Conservation (phyloP, 2,888 invertebrate genomes). For the Drosophila aldrichi region DNA sequence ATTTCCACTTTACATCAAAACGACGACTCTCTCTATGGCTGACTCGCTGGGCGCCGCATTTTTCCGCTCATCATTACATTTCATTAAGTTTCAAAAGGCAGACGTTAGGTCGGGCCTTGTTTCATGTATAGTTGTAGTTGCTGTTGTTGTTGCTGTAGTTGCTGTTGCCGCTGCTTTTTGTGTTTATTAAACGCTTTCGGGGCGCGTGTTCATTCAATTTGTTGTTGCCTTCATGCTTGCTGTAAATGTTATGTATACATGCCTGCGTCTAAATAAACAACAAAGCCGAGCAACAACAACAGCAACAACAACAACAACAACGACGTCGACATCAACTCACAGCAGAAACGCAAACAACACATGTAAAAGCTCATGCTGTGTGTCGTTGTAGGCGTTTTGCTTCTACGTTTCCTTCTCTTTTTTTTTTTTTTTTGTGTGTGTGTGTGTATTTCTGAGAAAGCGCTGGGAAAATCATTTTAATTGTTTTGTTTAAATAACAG, state of each 20-base stretch:
- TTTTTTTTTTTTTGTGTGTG: slow-evolving; percentile 1
- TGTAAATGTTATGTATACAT: slow-evolving; percentile 78
- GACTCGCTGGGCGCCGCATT: slow-evolving; percentile 44
- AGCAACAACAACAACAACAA: slow-evolving; percentile 18
- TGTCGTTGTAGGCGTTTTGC: slow-evolving; percentile 7
- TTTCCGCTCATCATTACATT: slow-evolving; percentile 74
- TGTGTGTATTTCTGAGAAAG: slow-evolving; percentile 36
- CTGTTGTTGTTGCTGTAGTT: background rate
- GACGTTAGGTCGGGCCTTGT: slow-evolving; percentile 22
- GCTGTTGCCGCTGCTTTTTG: slow-evolving; percentile 62
- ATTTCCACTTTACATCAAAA: slow-evolving; percentile 66
- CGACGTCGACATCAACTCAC: slow-evolving; percentile 2
- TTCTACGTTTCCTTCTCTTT: slow-evolving; percentile 4
- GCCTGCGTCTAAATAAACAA: slow-evolving; percentile 77
- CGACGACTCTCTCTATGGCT: slow-evolving; percentile 57
- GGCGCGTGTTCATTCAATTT: slow-evolving; percentile 82
- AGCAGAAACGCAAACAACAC: slow-evolving; percentile 45
- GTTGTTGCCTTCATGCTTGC: slow-evolving; percentile 53
- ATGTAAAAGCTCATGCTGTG: slow-evolving; percentile 45
- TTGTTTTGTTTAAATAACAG: slow-evolving; percentile 81
- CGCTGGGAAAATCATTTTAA: slow-evolving; percentile 77
- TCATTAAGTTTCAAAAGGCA: slow-evolving; percentile 71
- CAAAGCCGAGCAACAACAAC: slow-evolving; percentile 45
- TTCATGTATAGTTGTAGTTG: slow-evolving; percentile 12
- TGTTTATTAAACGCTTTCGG: slow-evolving; percentile 81